Evolutionary conservation across 2,888 invertebrate genomes (phyloP).

Genomic region (Aromia moschata): DNA sequence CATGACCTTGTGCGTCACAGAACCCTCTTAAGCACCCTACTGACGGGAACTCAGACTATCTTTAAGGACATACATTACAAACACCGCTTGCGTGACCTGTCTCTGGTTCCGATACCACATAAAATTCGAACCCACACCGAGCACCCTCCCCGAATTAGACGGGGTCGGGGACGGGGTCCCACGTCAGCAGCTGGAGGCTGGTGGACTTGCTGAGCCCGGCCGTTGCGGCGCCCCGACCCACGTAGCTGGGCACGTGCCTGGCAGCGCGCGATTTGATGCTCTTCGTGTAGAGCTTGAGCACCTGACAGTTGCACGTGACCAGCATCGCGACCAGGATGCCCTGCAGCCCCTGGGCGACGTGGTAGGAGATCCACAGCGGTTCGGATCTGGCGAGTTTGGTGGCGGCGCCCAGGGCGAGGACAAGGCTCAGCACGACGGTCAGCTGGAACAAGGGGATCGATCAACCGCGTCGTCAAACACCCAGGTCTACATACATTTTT

Average conservation of each 20-base stretch:
- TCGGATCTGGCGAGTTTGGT: conserved; percentile 60
- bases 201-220: conserved; percentile 57
- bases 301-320: conserved; percentile 71
- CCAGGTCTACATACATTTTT: too few species aligned
- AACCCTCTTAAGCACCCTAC: background rate
- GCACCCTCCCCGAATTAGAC: conserved; percentile 53
- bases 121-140: conserved; percentile 2
- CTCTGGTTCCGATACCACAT: background rate
- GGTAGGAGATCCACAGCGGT: conserved; percentile 63
- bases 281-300: conserved; percentile 61
- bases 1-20: background rate
- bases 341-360: conserved; percentile 65
- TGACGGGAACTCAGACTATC: background rate
- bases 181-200: conserved; percentile 62
- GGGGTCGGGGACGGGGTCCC: conserved; percentile 62
- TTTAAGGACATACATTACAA: too few species aligned
- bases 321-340: conserved; percentile 71
- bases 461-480: too few species aligned
- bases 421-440: conserved; percentile 57
- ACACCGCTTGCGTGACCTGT: too few species aligned
- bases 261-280: conserved; percentile 52
- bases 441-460: conserved; percentile 57
- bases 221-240: conserved; percentile 39
- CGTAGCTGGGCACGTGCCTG: conserved; percentile 44
- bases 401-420: conserved; percentile 59